A percentile compares a stretch with the other conserved stretches of the same genome.
Conservation (phyloP, 2,888 invertebrate genomes). For the Habrosyne pyritoides region DNA sequence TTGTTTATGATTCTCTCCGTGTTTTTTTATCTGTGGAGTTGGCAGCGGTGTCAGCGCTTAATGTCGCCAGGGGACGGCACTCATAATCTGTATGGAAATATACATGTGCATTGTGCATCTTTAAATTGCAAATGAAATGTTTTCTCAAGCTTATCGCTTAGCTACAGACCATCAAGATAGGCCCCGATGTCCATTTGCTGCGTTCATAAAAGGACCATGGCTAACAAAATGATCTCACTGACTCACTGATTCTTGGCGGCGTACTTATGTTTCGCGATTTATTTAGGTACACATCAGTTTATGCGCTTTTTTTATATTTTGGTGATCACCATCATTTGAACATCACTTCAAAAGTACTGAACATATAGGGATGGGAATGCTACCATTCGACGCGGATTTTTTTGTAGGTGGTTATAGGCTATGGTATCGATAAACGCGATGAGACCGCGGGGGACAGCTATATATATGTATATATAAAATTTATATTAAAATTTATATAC, state of each 20-base stretch:
- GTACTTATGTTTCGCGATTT: not conserved
- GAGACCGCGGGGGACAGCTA: too few relatives aligned
- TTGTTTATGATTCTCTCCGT: not conserved
- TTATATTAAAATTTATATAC: too few relatives aligned
- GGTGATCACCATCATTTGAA: too few relatives aligned
- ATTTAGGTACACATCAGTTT: not conserved
- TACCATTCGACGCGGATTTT: too few relatives aligned
- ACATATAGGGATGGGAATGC: too few relatives aligned
- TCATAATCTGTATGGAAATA: constrained; percentile 24
- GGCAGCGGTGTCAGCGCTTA: constrained; percentile 8
- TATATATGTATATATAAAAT: too few relatives aligned
- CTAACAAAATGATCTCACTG: constrained; percentile 42
- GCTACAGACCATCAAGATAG: constrained; percentile 55
- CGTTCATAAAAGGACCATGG: constrained; percentile 50
- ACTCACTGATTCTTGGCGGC: constrained; percentile 5
- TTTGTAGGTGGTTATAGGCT: too few relatives aligned
- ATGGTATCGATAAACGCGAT: too few relatives aligned
- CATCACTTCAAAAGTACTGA: too few relatives aligned
- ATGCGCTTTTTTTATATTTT: too few relatives aligned
- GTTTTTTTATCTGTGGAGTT: not conserved
- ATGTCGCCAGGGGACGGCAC: constrained; percentile 21
- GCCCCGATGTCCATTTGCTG: constrained; percentile 46
- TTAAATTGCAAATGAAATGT: constrained; percentile 58
- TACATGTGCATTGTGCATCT: constrained; percentile 27
- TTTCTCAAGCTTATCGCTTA: constrained; percentile 59